Evolutionary conservation across 1,140 invertebrate genomes (phyloP).

Genomic region (Himalopsyche phryganea): DNA sequence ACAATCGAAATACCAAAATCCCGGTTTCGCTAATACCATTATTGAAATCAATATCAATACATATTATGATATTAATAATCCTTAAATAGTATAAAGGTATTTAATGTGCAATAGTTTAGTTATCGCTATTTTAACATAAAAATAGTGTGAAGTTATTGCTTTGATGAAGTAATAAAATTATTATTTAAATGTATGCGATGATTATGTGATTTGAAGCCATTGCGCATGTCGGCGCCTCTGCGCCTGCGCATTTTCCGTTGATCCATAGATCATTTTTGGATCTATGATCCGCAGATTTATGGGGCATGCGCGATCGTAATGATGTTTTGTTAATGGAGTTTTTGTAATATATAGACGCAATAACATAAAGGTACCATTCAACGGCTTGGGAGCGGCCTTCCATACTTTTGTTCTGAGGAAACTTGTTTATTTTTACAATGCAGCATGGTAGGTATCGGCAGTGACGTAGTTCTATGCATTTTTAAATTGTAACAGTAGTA

Average conservation of each 20-base stretch:
- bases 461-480: background rate
- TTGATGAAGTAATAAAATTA: too few relatives aligned
- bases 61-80: too few relatives aligned
- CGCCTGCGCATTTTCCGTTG: slow-evolving; percentile 11
- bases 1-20: too few relatives aligned
- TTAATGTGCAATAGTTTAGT: too few relatives aligned
- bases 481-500: too few relatives aligned
- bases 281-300: slow-evolving; percentile 36
- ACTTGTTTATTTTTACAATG: background rate
- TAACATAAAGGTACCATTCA: slow-evolving; percentile 18
- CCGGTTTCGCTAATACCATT: too few relatives aligned
- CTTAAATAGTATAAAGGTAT: too few relatives aligned
- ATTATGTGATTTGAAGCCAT: background rate
- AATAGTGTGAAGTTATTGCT: too few relatives aligned
- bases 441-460: background rate
- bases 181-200: too few relatives aligned
- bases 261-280: slow-evolving; percentile 35
- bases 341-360: slow-evolving; percentile 35
- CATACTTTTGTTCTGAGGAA: too few relatives aligned
- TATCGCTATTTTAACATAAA: too few relatives aligned
- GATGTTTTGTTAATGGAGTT: slow-evolving; percentile 36
- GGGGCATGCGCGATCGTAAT: slow-evolving; percentile 34
- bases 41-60: too few relatives aligned
- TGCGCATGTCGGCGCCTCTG: slow-evolving; percentile 18
- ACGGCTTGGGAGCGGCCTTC: background rate